A percentile compares a stretch with the other conserved stretches of the same genome.
Evolutionary conservation across 2,113 vertebrate species (phyloP).

Genomic region (Seriola aureovittata): DNA sequence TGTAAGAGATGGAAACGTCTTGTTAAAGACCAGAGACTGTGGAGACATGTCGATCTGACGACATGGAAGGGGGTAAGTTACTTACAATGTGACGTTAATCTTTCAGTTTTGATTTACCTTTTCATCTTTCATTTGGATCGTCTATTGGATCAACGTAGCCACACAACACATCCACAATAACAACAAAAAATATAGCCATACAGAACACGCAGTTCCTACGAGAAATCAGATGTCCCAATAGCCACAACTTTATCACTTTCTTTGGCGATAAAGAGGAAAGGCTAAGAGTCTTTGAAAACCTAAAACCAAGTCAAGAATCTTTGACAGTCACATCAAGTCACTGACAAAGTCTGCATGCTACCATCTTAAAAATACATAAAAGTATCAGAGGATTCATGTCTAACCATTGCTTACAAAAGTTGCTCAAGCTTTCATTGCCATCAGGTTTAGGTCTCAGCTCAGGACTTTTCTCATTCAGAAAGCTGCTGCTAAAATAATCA

Average conservation of each 20-base stretch:
- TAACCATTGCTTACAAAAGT: background rate
- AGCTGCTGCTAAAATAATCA: too few species aligned
- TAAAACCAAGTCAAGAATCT: background rate
- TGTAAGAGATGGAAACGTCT: constrained; percentile 85
- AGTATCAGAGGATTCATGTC: background rate
- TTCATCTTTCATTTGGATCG: background rate
- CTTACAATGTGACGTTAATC: background rate
- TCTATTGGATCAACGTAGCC: background rate
- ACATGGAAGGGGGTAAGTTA: constrained; percentile 84
- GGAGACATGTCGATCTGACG: constrained; percentile 84
- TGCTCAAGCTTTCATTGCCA: background rate
- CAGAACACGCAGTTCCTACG: background rate
- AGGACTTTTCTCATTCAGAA: background rate
- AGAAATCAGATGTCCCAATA: background rate
- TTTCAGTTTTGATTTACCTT: background rate
- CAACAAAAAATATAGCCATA: too few species aligned
- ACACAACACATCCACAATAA: background rate
- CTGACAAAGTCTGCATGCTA: background rate
- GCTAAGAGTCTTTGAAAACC: too few species aligned
- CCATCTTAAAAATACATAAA: background rate
- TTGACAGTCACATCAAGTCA: background rate
- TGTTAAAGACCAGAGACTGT: constrained; percentile 85
- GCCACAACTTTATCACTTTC: background rate
- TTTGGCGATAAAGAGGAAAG: background rate
- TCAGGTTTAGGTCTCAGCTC: background rate